Evolutionary conservation across 2,113 vertebrate species (phyloP), one percentile per base, ranked within the genome.

Genomic region (Maccullochella peelii): DNA sequence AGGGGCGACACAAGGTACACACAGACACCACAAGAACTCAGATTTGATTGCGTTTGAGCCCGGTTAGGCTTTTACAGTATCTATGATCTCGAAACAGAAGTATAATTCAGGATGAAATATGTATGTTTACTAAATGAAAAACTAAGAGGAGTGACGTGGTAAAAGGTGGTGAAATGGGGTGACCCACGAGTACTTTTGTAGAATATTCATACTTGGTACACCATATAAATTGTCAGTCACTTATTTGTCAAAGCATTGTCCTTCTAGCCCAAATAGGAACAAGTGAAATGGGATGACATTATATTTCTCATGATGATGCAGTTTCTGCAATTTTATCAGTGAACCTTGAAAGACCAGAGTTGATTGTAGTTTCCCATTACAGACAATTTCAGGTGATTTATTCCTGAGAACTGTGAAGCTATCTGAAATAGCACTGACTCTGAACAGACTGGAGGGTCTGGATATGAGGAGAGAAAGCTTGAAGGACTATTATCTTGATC

Each of bases 401-500:
- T 25, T 81, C 38, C 30, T 42, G 25, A 65, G 10, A 50, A 2
- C 23, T 4, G 55, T 52, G 44, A n/a, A 33, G 14, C 44, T 10
- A 21, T 59, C 30, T 40, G 27, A n/a, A 52, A 21, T 7, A 38
- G 40, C 10, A 23, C 36, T 0, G 23, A 20, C 23, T 18, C 6
- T 62, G n/a, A 74, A 49, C 25, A 67, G 38, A 70, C 70, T 52
- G 12, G 8, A 16, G n/a, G 14, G 16, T 55, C 25, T 49, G 25
- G 30, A 42, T 25, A 50, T 2, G 20, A 65, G 79, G 55, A 55
- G 11, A 59, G 12, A 44, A 27, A 47, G 49, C 6, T 21, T 25
- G 11, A 54, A 52, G 54, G 25, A 40, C 27, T 36, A 23, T 73
- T 69, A 73, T 73, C 7, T 33, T 38, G 18, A 75, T 72, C 44